These are phyloP conservation scores for Sisyra terminalis DNA, from an alignment of 2,888 invertebrate species.

Conservation along the genomic window DNA sequence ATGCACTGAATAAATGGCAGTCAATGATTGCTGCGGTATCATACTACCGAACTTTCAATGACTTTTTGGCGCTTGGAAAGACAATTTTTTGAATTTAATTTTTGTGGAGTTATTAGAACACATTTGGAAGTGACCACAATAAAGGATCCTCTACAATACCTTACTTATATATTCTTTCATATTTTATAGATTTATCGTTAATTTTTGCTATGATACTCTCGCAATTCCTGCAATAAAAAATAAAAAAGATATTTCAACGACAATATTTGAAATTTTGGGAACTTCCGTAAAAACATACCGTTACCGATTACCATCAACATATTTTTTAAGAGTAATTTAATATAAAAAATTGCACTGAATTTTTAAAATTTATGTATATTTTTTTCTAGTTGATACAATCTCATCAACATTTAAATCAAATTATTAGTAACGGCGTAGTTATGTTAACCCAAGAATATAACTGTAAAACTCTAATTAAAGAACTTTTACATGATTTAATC, in stretches of 20 bases:
- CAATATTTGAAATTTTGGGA: constrained; percentile 65
- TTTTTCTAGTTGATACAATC: constrained; percentile 52
- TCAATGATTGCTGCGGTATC: no score
- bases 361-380: constrained; percentile 15
- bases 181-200: constrained; percentile 43
- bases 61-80: no score
- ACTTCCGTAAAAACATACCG: constrained; percentile 67
- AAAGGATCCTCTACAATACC: no score
- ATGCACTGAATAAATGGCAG: no score
- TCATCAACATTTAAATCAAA: constrained; percentile 50
- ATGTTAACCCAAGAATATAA: constrained; percentile 49
- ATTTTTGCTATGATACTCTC: constrained; percentile 56
- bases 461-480: constrained; percentile 50
- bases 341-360: background rate
- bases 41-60: no score
- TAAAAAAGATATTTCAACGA: constrained; percentile 45
- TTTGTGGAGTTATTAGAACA: no score
- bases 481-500: constrained; percentile 57
- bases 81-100: no score
- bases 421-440: constrained; percentile 53
- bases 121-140: no score
- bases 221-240: constrained; percentile 42
- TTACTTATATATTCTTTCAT: constrained; percentile 14
- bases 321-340: background rate
- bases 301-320: constrained; percentile 39